A percentile compares a stretch with the other conserved stretches of the same genome.
phyloP scores from a whole-genome alignment of 2,113 vertebrate genomes.

The Fukomys damarensis region DNA sequence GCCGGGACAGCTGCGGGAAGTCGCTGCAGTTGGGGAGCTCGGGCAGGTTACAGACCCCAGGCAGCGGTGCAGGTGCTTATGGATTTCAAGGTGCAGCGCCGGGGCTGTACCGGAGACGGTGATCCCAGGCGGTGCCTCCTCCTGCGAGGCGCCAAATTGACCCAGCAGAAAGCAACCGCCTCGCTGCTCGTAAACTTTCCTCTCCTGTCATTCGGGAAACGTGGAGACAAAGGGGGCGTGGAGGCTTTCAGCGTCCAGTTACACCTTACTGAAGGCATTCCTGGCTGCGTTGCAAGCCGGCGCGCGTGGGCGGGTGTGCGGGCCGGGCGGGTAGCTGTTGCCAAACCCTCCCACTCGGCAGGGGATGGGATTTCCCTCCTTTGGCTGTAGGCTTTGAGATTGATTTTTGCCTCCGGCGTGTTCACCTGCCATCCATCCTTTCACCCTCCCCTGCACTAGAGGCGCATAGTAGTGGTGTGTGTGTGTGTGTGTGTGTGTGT shows the following conservation, averaged over 20 bases:
- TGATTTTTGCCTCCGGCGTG: conserved; percentile 48
- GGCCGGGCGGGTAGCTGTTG: conserved; percentile 51
- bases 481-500: not conserved
- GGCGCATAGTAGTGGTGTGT: not conserved
- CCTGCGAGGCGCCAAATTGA: conserved; percentile 56
- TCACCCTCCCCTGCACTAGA: not conserved
- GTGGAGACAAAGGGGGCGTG: conserved; percentile 80
- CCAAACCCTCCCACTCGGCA: not conserved
- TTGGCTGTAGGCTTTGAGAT: not conserved
- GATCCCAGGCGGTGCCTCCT: not conserved
- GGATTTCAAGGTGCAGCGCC: conserved; percentile 28
- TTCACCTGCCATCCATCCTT: conserved; percentile 59
- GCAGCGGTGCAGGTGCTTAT: conserved; percentile 54
- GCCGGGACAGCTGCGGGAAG: not conserved
- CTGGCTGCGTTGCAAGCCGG: not conserved
- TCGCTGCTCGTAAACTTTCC: conserved; percentile 70
- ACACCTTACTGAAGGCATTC: conserved; percentile 53
- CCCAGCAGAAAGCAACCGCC: conserved; percentile 13
- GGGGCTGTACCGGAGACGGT: not conserved
- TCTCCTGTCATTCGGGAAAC: conserved; percentile 64
- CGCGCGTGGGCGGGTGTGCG: not conserved
- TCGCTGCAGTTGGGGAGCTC: not conserved
- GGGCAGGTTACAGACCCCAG: not conserved
- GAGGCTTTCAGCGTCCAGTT: conserved; percentile 61
- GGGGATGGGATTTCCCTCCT: conserved; percentile 8